Evolutionary conservation across 2,797 vertebrate genomes (phyloP).

Genomic region (Onychomys leucogaster): DNA sequence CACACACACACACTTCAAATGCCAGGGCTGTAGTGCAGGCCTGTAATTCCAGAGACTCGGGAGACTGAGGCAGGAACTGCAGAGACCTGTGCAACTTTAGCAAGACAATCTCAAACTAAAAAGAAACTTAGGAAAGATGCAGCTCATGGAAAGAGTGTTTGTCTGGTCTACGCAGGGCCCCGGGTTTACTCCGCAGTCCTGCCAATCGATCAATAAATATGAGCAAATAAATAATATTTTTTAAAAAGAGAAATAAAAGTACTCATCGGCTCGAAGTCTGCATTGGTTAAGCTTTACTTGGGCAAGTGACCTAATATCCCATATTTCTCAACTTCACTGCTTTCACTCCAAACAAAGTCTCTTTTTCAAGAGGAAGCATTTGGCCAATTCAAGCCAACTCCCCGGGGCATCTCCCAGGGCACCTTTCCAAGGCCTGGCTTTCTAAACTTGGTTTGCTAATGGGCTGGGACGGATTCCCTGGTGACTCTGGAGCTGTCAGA

Average conservation of each 20-base stretch:
- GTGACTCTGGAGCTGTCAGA: conserved; percentile 64
- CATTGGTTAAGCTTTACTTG: conserved; percentile 57
- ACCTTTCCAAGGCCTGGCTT: conserved; percentile 70
- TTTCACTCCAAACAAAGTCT: conserved; percentile 65
- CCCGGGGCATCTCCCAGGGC: conserved; percentile 67
- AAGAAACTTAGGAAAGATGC: background rate
- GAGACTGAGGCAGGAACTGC: background rate
- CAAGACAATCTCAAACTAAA: background rate
- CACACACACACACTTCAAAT: background rate
- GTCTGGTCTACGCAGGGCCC: background rate
- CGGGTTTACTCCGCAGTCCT: background rate
- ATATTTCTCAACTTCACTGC: conserved; percentile 66
- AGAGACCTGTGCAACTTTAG: background rate
- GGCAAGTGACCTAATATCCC: conserved; percentile 72
- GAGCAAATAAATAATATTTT: background rate
- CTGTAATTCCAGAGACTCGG: background rate
- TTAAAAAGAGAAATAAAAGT: background rate
- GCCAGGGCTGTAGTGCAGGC: background rate
- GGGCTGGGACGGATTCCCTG: conserved; percentile 52
- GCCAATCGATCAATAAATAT: background rate
- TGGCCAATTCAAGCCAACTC: conserved; percentile 66
- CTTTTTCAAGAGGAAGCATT: conserved; percentile 74
- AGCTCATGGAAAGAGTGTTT: background rate
- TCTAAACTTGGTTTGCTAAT: conserved; percentile 75
- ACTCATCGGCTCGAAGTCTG: conserved; percentile 29